Conservation (phyloP, 2,113 vertebrate species). For the Empidonax alnorum region DNA sequence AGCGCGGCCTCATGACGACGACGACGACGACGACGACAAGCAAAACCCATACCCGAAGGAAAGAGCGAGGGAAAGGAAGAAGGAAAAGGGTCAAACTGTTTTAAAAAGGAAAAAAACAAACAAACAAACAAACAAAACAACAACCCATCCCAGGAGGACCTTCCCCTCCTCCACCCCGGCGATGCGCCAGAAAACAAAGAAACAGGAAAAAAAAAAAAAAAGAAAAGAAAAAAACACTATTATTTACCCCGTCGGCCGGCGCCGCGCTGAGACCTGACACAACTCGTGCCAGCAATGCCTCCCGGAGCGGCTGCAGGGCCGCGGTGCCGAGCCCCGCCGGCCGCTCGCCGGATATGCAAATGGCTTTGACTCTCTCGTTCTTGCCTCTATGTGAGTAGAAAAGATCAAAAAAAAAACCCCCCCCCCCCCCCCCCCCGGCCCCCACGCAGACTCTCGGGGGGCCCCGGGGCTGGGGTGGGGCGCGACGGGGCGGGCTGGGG, state of each 20-base stretch:
- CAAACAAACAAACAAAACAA: background rate
- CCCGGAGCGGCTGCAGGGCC: background rate
- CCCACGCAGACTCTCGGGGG: background rate
- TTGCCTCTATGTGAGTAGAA: conserved; percentile 54
- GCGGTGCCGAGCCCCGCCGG: background rate
- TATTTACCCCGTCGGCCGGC: background rate
- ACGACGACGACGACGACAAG: background rate
- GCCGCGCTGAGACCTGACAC: conserved; percentile 28
- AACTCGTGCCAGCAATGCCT: background rate
- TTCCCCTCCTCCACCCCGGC: background rate
- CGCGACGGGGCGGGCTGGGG: background rate
- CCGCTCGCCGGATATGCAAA: background rate
- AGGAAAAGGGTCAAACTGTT: conserved; percentile 50
- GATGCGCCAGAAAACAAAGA: conserved; percentile 33
- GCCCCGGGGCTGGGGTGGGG: background rate
- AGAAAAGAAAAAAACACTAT: conserved; percentile 28
- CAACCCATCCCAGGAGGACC: background rate
- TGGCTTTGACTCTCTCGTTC: conserved; percentile 1
- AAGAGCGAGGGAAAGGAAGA: conserved; percentile 62
- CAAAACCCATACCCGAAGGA: conserved; percentile 24
- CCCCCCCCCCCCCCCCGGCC: background rate
- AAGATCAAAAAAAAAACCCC: background rate
- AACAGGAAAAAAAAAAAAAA: background rate
- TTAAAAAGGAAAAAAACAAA: conserved; percentile 2
- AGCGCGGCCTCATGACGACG: background rate